Base-by-base conservation (phyloP, 2,113 vertebrate genomes). In the Chamaea fasciata region DNA sequence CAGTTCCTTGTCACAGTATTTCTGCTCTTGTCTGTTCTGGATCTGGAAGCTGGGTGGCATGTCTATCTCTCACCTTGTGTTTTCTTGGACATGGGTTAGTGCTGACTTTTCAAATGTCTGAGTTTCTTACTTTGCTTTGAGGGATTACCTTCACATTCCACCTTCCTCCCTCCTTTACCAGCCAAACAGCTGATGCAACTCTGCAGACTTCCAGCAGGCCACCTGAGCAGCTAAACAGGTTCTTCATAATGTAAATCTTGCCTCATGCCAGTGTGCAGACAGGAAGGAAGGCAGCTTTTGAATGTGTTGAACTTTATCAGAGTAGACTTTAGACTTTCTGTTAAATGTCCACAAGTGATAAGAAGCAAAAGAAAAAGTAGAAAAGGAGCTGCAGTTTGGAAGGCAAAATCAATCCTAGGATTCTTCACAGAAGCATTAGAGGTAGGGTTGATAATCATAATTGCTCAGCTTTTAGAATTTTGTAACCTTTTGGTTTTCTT, bases 251-350 rank as follows among this genome's bases (percentile, higher is more conserved):
- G 8, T 67, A 65, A 79, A 59, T 93, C 67, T 65, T 93, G 60
- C 50, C 28, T 46, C 75, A 20, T 62, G 50, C 84, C 70, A 91
- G 69, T 10, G 1, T 35, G 71, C 71, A 91, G 42, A 53, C 31
- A 11, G 82, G 85, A 90, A 62, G 64, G 53, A 90, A 83, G 37
- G 56, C 53, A 56, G 41, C n/a, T 90, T 90, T 49, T 82, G 28
- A 87, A 64, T 57, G 68, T 60, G 52, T 52, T 81, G 49, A 2
- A 2, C 19, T 83, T 83, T 96, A 83, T 92, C 90, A 68, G 46
- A 71, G 44, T 92, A 89, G 92, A 96, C 94, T 97, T 96, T 83
- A 90, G 94, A 95, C 94, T 96, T 92, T 30, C 59, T 90, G 68
- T 52, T 83, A 83, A 86, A 56, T 96, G 64, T 86, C 71, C 16